Conservation (phyloP, 2,113 vertebrate genomes). For the Gallinago paraguaiae region DNA sequence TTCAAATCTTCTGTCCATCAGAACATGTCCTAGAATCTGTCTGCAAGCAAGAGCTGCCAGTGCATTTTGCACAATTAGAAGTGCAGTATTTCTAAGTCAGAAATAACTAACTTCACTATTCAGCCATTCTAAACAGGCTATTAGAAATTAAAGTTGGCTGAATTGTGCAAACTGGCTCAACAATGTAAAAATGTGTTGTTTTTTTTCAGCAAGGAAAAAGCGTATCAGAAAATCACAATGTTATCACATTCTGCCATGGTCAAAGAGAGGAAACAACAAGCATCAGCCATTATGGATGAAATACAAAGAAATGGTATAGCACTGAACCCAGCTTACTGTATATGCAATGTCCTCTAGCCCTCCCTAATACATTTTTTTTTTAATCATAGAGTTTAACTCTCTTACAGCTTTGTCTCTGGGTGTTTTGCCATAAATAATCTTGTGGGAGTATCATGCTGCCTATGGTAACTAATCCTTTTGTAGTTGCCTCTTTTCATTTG, state of each 20-base stretch:
- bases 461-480: constrained; percentile 87
- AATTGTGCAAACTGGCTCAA: not conserved
- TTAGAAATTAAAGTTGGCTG: not conserved
- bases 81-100: not conserved
- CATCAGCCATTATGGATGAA: constrained; percentile 90
- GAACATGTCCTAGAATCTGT: not conserved
- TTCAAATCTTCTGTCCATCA: not conserved
- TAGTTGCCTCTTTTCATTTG: constrained; percentile 83
- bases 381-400: constrained; percentile 51
- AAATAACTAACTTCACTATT: not conserved
- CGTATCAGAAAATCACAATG: constrained; percentile 67
- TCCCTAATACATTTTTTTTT: constrained; percentile 26
- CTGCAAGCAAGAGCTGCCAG: not conserved
- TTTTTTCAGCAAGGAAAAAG: constrained; percentile 69
- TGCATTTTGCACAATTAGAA: not conserved
- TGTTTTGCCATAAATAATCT: constrained; percentile 80
- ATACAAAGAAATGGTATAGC: constrained; percentile 86
- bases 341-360: not conserved
- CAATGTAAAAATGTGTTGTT: constrained; percentile 67
- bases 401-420: constrained; percentile 56
- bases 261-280: constrained; percentile 90
- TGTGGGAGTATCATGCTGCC: constrained; percentile 76
- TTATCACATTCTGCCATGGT: constrained; percentile 86
- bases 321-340: constrained; percentile 18
- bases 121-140: not conserved